A percentile compares a stretch with the other conserved stretches of the same genome.
Evolutionary conservation across 2,797 vertebrate species (phyloP).

Genomic region (Anguilla marmorata): DNA sequence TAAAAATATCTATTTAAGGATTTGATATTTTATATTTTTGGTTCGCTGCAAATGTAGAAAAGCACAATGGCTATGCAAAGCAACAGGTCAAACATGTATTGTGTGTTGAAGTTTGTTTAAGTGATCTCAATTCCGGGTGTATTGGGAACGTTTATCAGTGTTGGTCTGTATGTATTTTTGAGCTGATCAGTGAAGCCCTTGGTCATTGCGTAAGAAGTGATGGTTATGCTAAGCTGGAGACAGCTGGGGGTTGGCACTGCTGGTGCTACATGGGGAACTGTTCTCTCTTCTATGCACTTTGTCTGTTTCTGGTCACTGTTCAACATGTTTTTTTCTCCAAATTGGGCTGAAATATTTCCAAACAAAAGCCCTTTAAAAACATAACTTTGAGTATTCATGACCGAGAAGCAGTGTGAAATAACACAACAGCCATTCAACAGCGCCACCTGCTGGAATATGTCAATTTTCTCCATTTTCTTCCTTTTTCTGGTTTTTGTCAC

Average conservation of each 20-base stretch:
- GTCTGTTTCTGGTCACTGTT: slow-evolving; percentile 43
- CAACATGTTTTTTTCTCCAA: slow-evolving; percentile 55
- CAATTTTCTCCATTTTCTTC: slow-evolving; percentile 34
- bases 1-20: slow-evolving; percentile 38
- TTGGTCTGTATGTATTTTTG: slow-evolving; percentile 28
- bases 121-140: neutral
- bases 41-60: slow-evolving; percentile 40
- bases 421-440: slow-evolving; percentile 52
- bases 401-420: slow-evolving; percentile 41
- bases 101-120: slow-evolving; percentile 28
- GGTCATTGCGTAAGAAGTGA: neutral
- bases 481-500: slow-evolving; percentile 23
- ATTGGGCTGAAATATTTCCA: slow-evolving; percentile 65
- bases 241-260: neutral
- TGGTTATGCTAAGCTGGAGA: neutral
- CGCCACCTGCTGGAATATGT: slow-evolving; percentile 66
- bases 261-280: slow-evolving; percentile 11
- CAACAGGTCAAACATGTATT: slow-evolving; percentile 21
- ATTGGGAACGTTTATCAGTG: slow-evolving; percentile 1
- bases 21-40: slow-evolving; percentile 42
- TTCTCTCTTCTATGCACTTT: slow-evolving; percentile 9
- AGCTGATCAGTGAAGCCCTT: neutral
- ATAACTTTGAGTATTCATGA: neutral
- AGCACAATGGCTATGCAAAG: slow-evolving; percentile 63
- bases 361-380: slow-evolving; percentile 52